Conservation (phyloP, 2,113 vertebrate species). For the Dissostichus mawsoni region DNA sequence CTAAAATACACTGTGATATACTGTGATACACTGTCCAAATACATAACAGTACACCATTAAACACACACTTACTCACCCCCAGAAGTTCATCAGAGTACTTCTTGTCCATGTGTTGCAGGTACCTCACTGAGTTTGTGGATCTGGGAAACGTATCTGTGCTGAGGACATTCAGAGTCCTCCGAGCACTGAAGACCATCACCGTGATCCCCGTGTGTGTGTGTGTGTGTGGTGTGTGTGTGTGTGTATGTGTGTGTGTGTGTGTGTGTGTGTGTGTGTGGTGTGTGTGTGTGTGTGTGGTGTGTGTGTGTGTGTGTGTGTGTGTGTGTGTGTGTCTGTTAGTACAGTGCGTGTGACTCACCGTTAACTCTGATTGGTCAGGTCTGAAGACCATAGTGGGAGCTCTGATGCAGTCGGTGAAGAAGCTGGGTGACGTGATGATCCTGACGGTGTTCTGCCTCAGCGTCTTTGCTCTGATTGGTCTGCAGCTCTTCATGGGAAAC, state of each 20-base stretch:
- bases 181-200: slow-evolving; percentile 96
- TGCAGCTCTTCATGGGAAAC: slow-evolving; percentile 98
- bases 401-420: slow-evolving; percentile 96
- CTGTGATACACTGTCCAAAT: too few species aligned
- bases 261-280: too few species aligned
- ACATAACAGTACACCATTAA: too few species aligned
- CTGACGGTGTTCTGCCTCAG: slow-evolving; percentile 95
- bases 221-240: background rate
- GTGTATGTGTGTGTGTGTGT: background rate
- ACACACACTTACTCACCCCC: too few species aligned
- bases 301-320: background rate
- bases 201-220: slow-evolving; percentile 88
- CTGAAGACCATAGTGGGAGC: slow-evolving; percentile 95
- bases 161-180: slow-evolving; percentile 95
- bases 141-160: slow-evolving; percentile 95
- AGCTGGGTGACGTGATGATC: slow-evolving; percentile 94
- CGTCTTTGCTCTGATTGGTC: slow-evolving; percentile 93
- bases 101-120: slow-evolving; percentile 79
- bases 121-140: slow-evolving; percentile 95
- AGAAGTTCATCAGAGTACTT: too few species aligned
- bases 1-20: too few species aligned
- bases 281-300: background rate
- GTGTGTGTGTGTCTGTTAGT: background rate
- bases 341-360: background rate
- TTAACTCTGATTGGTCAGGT: slow-evolving; percentile 77